Base-by-base conservation (phyloP, 2,888 invertebrate species). In the Linnaemya vulpina region DNA sequence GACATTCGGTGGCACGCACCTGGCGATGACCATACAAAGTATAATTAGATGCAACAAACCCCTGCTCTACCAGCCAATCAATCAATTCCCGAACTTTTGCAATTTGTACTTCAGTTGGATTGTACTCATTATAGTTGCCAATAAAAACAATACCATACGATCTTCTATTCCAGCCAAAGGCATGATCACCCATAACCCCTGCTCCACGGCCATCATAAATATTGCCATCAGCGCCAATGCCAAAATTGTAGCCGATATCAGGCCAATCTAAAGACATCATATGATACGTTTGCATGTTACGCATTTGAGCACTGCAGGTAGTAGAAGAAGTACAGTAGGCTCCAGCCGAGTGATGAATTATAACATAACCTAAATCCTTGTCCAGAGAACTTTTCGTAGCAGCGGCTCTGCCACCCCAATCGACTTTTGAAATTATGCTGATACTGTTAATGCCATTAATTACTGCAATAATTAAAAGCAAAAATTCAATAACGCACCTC, bases 191-290 rank as follows among this genome's bases (percentile, higher is more conserved):
- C 80, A 89, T 17, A 17, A 89, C 87, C 22, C 89, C 89, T 87
- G 89, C 89, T 67, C 91, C 92, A 15, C 92, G 90, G 53, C 91
- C 92, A 87, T 90, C 91, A 55, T 92, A 92, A 10, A 91, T 89
- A 53, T 89, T 89, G 63, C 90, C 92, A 87, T 92, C 91, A 15
- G 88, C 91, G 63, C 91, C 91, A 53, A 92, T 89, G 2, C 89
- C 88, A 83, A 90, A 92, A 73, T 89, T 90, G 76, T 92, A 91
- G 40, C 90, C 90, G 76, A 92, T 92, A 83, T 92, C 92, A 17
- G 86, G 84, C 90, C 90, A 92, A 60, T 89, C 89, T 78, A 89
- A 80, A n/a, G 87, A 82, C 62, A 89, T 87, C 89, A 91, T 91
- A 83, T 92, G 91, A 82, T 89, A 90, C 63, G 49, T 70, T 86